These are phyloP conservation scores for Petrocephalus sullivani DNA, from an alignment of 2,797 vertebrate species.

Conservation along the genomic window DNA sequence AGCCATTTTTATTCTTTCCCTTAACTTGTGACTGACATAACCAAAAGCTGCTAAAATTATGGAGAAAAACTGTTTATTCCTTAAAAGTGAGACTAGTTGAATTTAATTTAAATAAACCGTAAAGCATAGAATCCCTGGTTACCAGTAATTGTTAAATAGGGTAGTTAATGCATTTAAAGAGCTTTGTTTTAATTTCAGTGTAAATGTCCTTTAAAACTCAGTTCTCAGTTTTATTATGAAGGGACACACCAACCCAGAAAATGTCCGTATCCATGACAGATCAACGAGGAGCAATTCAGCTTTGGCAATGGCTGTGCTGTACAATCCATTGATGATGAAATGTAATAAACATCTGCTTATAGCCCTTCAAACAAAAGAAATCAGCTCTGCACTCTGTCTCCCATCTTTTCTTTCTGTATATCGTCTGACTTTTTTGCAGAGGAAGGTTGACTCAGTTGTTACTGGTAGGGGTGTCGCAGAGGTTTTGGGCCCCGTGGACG, in stretches of 20 bases:
- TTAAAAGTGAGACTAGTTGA: not conserved
- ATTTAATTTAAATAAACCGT: not conserved
- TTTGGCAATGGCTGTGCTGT: not conserved
- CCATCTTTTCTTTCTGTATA: not conserved
- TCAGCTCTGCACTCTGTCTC: not conserved
- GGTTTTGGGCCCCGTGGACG: not conserved
- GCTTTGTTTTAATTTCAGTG: not conserved
- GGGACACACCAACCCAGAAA: not conserved
- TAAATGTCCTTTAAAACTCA: not conserved
- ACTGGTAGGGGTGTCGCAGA: not conserved
- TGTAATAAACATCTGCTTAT: slow-evolving; percentile 2
- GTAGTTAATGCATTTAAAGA: not conserved
- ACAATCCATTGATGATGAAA: not conserved
- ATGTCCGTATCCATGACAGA: not conserved
- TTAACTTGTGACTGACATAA: not conserved
- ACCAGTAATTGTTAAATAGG: slow-evolving; percentile 1
- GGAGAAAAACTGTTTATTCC: not conserved
- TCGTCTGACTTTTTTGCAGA: not conserved
- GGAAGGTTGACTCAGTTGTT: not conserved
- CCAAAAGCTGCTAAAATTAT: not conserved
- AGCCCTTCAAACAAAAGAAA: not conserved
- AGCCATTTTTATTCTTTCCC: slow-evolving; percentile 14
- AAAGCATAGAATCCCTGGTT: not conserved
- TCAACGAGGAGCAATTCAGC: not conserved
- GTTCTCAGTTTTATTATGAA: not conserved